Evolutionary conservation across 2,888 invertebrate species (phyloP).

Genomic region (Hyles lineata): DNA sequence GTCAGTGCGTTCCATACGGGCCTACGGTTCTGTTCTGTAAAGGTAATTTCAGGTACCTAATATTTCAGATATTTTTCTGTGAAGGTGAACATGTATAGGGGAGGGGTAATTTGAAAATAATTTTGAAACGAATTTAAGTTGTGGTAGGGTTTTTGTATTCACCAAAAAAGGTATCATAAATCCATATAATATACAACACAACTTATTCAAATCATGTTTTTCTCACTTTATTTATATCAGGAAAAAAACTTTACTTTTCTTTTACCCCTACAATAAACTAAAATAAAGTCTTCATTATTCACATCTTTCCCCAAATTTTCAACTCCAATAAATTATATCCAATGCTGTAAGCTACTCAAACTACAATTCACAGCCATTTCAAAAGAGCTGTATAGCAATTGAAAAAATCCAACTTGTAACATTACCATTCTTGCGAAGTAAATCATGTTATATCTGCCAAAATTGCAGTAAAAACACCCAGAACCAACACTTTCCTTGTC

Average conservation of each 20-base stretch:
- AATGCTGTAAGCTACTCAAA: conserved; percentile 4
- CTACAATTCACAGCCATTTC: not conserved
- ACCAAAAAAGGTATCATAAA: too few species aligned
- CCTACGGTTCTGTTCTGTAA: too few species aligned
- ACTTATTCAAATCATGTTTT: too few species aligned
- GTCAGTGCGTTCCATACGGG: too few species aligned
- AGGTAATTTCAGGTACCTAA: too few species aligned
- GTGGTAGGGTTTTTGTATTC: too few species aligned
- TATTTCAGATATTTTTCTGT: too few species aligned
- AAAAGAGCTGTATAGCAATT: conserved; percentile 26
- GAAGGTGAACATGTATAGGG: too few species aligned
- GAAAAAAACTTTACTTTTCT: not conserved
- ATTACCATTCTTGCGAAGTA: conserved; percentile 46
- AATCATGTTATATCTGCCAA: conserved; percentile 72
- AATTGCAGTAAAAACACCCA: conserved; percentile 65
- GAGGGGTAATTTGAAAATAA: too few species aligned
- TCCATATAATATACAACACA: too few species aligned
- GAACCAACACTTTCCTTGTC: conserved; percentile 66
- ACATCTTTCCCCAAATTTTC: not conserved
- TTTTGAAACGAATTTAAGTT: too few species aligned
- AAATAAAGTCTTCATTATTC: not conserved
- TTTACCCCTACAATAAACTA: too few species aligned
- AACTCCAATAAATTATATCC: conserved; percentile 5
- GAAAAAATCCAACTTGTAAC: conserved; percentile 23
- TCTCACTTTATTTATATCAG: not conserved